A percentile compares a stretch with the other conserved stretches of the same genome.
Evolutionary conservation across 2,113 vertebrate genomes (phyloP).

Genomic region (Xiphophorus couchianus): DNA sequence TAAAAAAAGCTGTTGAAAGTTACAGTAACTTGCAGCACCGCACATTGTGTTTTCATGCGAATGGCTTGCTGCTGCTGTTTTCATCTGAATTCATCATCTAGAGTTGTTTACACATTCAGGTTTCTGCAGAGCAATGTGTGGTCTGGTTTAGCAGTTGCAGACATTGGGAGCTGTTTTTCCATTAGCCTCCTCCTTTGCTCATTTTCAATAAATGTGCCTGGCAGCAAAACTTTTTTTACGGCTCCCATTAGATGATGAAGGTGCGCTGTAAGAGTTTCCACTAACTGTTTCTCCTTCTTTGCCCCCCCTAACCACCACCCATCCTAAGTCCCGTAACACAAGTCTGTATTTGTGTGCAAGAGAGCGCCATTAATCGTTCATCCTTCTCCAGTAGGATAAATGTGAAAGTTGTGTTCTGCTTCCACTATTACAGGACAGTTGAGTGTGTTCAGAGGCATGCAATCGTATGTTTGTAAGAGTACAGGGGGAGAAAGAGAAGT

Average conservation of each 20-base stretch:
- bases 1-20: not conserved
- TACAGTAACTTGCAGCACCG: not conserved
- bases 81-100: constrained; percentile 28
- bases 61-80: not conserved
- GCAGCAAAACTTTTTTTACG: constrained; percentile 55
- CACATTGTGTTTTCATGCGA: constrained; percentile 9
- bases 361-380: constrained; percentile 72
- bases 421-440: constrained; percentile 26
- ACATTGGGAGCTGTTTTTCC: constrained; percentile 49
- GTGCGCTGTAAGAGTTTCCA: constrained; percentile 71
- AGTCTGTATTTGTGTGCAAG: not conserved
- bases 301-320: not conserved
- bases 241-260: constrained; percentile 67
- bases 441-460: constrained; percentile 39
- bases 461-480: constrained; percentile 22
- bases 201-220: constrained; percentile 61
- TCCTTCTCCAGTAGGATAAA: constrained; percentile 56
- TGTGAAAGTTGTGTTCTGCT: constrained; percentile 35
- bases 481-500: constrained; percentile 37
- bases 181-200: constrained; percentile 47
- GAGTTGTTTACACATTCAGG: constrained; percentile 43
- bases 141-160: constrained; percentile 47
- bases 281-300: constrained; percentile 60
- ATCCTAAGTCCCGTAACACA: not conserved
- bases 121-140: constrained; percentile 34